phyloP scores from a whole-genome alignment of 2,113 vertebrate species.

The Cephalopterus ornatus region DNA sequence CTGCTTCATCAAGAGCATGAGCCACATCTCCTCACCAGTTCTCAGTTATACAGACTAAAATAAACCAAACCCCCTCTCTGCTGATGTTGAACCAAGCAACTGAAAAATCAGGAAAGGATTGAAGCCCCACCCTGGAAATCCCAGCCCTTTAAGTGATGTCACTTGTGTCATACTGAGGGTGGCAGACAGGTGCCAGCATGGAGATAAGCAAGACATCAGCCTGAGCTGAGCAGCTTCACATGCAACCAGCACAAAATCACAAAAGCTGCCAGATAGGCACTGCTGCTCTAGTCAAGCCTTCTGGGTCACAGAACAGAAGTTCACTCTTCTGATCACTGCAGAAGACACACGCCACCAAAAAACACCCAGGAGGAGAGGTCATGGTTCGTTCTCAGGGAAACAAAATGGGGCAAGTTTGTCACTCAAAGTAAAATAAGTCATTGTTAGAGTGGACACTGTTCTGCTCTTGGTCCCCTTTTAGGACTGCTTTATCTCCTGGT shows the following conservation, averaged over 20 bases:
- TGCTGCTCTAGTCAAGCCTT: neutral
- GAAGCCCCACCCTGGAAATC: neutral
- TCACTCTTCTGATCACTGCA: neutral
- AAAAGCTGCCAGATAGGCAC: neutral
- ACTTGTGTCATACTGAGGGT: neutral
- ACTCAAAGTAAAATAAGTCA: neutral
- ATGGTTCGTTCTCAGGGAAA: neutral
- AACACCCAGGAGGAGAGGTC: neutral
- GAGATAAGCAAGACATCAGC: neutral
- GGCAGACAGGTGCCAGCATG: neutral
- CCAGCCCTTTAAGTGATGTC: neutral
- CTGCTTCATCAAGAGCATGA: neutral
- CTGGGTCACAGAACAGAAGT: neutral
- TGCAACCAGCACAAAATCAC: neutral
- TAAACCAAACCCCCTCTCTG: neutral
- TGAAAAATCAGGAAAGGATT: neutral
- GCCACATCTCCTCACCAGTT: neutral
- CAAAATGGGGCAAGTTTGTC: neutral
- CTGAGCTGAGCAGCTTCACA: neutral
- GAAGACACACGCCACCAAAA: neutral
- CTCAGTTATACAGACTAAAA: neutral
- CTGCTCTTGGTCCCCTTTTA: neutral
- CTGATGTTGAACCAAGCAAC: neutral
- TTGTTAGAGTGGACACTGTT: neutral
- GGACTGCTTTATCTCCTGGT: neutral